Conservation (phyloP, 2,797 vertebrate genomes). For the Silurus aristotelis region DNA sequence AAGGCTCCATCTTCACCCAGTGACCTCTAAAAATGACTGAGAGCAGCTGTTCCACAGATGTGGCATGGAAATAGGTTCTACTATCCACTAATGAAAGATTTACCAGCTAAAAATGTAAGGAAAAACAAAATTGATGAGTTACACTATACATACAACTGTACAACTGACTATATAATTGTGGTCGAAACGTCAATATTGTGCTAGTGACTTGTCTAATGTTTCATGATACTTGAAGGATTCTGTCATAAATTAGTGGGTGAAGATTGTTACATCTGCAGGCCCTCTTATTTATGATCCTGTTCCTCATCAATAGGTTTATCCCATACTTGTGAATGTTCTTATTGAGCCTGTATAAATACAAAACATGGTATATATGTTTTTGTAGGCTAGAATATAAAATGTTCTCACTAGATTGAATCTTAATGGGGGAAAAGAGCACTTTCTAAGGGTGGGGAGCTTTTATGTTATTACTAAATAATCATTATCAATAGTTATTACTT, state of each 20-base stretch:
- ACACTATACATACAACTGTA: background rate
- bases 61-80: constrained; percentile 36
- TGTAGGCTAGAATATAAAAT: background rate
- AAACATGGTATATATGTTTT: background rate
- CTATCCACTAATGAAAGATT: constrained; percentile 50
- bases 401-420: background rate
- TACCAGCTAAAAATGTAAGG: constrained; percentile 12
- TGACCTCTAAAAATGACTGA: constrained; percentile 61
- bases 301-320: background rate
- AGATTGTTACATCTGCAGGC: background rate
- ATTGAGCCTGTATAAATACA: background rate
- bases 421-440: background rate
- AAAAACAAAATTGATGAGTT: constrained; percentile 12
- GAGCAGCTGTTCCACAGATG: constrained; percentile 70
- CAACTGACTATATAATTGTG: background rate
- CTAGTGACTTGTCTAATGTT: constrained; percentile 9
- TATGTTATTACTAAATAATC: no score
- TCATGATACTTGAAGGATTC: constrained; percentile 19
- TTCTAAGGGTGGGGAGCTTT: no score
- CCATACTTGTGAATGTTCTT: background rate
- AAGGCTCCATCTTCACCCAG: constrained; percentile 60
- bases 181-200: background rate
- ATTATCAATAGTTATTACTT: no score
- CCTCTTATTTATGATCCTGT: background rate
- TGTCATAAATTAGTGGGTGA: constrained; percentile 25